Evolutionary conservation across 2,797 vertebrate genomes (phyloP).

Genomic region (Stomatorhinus walkeri): DNA sequence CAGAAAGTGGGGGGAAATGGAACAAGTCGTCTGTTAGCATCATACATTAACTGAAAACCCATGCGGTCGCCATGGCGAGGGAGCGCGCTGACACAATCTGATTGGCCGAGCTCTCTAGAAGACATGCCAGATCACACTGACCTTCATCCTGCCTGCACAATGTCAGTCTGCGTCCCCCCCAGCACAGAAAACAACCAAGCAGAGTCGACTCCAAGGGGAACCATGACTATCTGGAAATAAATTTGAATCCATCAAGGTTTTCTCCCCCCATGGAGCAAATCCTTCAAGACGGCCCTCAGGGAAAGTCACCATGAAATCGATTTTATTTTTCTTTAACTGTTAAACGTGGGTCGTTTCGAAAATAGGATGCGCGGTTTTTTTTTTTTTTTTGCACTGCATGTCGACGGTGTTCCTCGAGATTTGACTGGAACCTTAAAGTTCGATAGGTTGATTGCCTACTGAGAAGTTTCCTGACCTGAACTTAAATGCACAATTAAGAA

Average conservation of each 20-base stretch:
- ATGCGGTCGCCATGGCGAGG: background rate
- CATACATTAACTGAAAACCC: background rate
- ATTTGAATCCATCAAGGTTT: slow-evolving; percentile 7
- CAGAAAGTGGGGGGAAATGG: background rate
- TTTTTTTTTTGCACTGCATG: background rate
- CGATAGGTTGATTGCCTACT: slow-evolving; percentile 20
- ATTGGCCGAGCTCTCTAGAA: background rate
- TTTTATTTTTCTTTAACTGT: slow-evolving; percentile 11
- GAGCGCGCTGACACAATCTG: background rate
- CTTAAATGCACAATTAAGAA: slow-evolving; percentile 26
- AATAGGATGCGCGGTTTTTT: background rate
- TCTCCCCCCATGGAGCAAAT: background rate
- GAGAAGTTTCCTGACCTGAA: slow-evolving; percentile 25
- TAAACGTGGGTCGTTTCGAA: background rate
- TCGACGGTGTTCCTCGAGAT: background rate
- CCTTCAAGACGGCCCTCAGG: background rate
- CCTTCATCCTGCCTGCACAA: slow-evolving; percentile 11
- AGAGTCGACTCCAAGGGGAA: background rate
- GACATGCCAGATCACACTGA: slow-evolving; percentile 1
- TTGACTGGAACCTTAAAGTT: slow-evolving; percentile 19
- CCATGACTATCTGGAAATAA: slow-evolving; percentile 12
- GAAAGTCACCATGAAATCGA: background rate
- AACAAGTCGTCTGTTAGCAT: slow-evolving; percentile 20
- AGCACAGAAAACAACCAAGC: background rate
- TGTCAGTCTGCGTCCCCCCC: slow-evolving; percentile 1